Evolutionary conservation across 1,140 invertebrate species (phyloP).

Genomic region (Hesperophylax magnus): DNA sequence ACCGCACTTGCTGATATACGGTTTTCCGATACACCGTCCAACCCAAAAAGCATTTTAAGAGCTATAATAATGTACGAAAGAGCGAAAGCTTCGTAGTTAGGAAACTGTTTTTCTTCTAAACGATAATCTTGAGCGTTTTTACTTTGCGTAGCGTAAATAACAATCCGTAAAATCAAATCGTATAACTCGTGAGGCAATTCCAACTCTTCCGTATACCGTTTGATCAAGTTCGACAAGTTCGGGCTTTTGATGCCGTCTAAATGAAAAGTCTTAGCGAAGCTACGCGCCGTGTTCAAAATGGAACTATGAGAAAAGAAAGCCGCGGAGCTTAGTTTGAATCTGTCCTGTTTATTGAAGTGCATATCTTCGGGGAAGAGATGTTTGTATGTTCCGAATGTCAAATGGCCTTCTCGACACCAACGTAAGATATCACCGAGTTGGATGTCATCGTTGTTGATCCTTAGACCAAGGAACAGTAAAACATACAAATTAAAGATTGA

Average conservation of each 20-base stretch:
- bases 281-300: conserved; percentile 28
- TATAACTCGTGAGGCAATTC: conserved; percentile 61
- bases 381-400: conserved; percentile 71
- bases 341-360: conserved; percentile 45
- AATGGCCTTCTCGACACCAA: conserved; percentile 73
- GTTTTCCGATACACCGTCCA: conserved; percentile 76
- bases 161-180: conserved; percentile 59
- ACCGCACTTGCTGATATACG: conserved; percentile 71
- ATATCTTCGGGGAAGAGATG: conserved; percentile 73
- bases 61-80: conserved; percentile 76
- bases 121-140: conserved; percentile 63
- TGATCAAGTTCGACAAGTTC: conserved; percentile 65
- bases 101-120: conserved; percentile 59
- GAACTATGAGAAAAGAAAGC: conserved; percentile 9
- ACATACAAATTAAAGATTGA: conserved; percentile 64
- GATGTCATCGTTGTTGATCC: conserved; percentile 71
- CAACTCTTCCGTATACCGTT: conserved; percentile 50
- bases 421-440: conserved; percentile 74
- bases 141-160: neutral
- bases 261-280: conserved; percentile 38
- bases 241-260: conserved; percentile 64
- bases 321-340: conserved; percentile 17
- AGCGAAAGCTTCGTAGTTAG: conserved; percentile 75
- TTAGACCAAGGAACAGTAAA: conserved; percentile 71
- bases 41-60: conserved; percentile 74